Evolutionary conservation across 2,113 vertebrate species (phyloP).

Genomic region (Forbesichthys agassizii): DNA sequence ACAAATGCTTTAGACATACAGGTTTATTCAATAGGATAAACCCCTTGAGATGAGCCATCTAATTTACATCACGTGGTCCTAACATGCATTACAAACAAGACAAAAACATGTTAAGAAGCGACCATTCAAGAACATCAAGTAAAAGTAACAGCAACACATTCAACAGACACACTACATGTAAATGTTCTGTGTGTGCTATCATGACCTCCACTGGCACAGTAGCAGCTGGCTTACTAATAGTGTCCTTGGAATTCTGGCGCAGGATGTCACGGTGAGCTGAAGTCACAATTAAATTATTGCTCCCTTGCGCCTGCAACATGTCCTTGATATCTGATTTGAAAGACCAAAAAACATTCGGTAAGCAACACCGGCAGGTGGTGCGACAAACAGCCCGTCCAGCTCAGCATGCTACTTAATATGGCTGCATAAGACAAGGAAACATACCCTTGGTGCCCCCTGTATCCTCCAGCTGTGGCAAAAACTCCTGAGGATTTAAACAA

Average conservation of each 20-base stretch:
- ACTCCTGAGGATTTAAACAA: slow-evolving; percentile 71
- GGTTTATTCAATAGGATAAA: too few relatives aligned
- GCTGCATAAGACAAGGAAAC: slow-evolving; percentile 10
- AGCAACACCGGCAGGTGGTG: neutral
- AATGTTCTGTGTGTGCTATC: neutral
- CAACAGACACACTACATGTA: neutral
- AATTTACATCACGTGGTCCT: too few relatives aligned
- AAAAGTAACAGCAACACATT: neutral
- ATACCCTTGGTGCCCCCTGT: slow-evolving; percentile 79
- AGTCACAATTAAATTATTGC: slow-evolving; percentile 83
- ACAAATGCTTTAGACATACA: too few relatives aligned
- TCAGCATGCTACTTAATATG: neutral
- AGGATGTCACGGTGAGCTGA: slow-evolving; percentile 83
- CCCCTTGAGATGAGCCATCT: too few relatives aligned
- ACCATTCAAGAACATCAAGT: too few relatives aligned
- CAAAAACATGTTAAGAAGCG: too few relatives aligned
- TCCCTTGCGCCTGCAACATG: slow-evolving; percentile 81
- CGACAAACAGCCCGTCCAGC: neutral
- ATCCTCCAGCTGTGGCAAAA: slow-evolving; percentile 86
- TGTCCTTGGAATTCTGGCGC: slow-evolving; percentile 80
- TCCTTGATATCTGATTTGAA: slow-evolving; percentile 81
- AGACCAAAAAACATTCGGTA: slow-evolving; percentile 6
- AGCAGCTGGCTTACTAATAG: slow-evolving; percentile 73
- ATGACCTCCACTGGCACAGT: slow-evolving; percentile 9
- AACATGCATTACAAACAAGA: too few relatives aligned